phyloP scores from a whole-genome alignment of 2,888 invertebrate genomes.

The Drosophila macrospina region DNA sequence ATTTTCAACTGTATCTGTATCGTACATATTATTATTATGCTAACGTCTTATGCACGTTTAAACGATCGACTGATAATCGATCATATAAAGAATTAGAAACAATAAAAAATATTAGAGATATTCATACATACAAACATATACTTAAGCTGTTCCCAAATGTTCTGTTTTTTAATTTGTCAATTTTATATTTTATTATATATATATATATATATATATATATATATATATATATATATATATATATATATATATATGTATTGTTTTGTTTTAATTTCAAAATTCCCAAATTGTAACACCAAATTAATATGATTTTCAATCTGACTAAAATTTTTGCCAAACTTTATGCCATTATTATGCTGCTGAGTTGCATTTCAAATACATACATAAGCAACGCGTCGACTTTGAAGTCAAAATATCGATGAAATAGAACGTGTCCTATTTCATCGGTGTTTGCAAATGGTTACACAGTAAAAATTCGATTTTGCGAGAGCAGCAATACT shows the following conservation, averaged over 20 bases:
- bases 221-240: no score
- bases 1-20: conserved; percentile 5
- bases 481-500: conserved; percentile 7
- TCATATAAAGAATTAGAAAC: conserved; percentile 4
- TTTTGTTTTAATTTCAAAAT: no score
- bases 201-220: no score
- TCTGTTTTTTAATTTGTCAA: background rate
- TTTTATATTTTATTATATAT: no score
- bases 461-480: background rate
- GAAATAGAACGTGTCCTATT: background rate
- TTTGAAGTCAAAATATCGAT: background rate
- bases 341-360: no score
- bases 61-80: conserved; percentile 8
- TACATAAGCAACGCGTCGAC: background rate
- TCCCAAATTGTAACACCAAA: no score
- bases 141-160: background rate
- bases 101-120: background rate
- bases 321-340: no score
- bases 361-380: background rate
- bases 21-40: conserved; percentile 8
- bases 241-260: no score
- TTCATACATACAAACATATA: background rate
- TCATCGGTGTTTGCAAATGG: background rate
- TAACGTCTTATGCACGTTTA: background rate
- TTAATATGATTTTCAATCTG: no score